Base-by-base conservation (phyloP, 2,113 vertebrate species). In the Acrocephalus arundinaceus region DNA sequence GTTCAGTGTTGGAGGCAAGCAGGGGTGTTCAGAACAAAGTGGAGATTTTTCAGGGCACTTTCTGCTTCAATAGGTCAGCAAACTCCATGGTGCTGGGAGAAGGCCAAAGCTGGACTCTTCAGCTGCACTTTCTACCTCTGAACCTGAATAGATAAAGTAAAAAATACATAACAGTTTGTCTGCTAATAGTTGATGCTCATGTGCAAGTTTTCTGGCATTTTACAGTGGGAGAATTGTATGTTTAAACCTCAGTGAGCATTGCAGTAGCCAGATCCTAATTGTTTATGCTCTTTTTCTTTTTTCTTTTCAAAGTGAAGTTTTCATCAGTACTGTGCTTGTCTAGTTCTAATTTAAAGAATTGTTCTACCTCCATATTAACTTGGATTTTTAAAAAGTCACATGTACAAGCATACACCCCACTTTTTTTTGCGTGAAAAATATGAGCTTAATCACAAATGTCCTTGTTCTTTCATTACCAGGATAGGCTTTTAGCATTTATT, bases 321-420 rank as follows among this genome's bases (percentile, higher is more conserved):
- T 96, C n/a, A 63, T 82, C 74, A 43, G 87, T 61, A 87, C 37
- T 10, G 0, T 76, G 31, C 70, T 71, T 48, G 57, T 95, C 87
- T 94, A 92, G 73, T 87, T 84, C 72, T 35, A 39, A 51, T 77
- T 91, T 92, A 74, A 96, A 95, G 41, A 68, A 5, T 66, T 80
- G 20, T 90, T 84, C 65, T 93, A 31, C 70, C 92, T 93, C 87
- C 4, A 21, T 59, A 82, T 82, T 94, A 87, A 85, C 33, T 58
- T 58, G 57, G 12, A 35, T 87, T 90, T 28, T 0, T 14, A 73
- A 90, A 89, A 91, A 91, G 31, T 25, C 6, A 2, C 11, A 3
- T 11, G 5, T 82, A 45, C 78, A 66, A 92, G 48, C 52, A 66
- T 48, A 52, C 35, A 43, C 52, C 54, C 71, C 31, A 91, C 45